phyloP scores from a whole-genome alignment of 1,140 invertebrate species.

The Ips nitidus region DNA sequence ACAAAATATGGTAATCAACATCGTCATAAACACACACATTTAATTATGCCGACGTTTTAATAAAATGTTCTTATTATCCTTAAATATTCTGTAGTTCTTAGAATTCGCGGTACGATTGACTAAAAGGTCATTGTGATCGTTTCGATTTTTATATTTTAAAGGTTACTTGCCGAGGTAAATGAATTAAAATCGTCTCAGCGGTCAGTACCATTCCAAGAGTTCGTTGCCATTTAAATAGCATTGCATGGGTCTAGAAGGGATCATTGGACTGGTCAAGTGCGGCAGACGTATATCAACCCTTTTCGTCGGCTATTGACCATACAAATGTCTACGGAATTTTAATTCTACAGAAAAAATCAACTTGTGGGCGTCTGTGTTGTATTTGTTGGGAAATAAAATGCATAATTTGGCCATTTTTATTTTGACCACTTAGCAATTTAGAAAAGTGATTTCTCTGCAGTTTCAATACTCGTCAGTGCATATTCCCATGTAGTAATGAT shows the following conservation, averaged over 20 bases:
- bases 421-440: too few species aligned
- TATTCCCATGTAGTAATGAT: too few species aligned
- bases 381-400: too few species aligned
- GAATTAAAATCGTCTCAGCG: slow-evolving; percentile 47
- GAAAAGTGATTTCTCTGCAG: too few species aligned
- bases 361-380: too few species aligned
- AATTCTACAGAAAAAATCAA: neutral
- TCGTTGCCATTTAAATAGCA: slow-evolving; percentile 41
- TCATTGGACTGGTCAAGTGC: slow-evolving; percentile 15
- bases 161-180: slow-evolving; percentile 49
- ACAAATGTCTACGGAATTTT: neutral
- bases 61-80: slow-evolving; percentile 2
- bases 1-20: neutral
- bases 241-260: slow-evolving; percentile 10
- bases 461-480: too few species aligned
- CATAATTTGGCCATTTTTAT: too few species aligned
- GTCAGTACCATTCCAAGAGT: slow-evolving; percentile 34
- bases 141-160: slow-evolving; percentile 48
- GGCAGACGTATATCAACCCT: slow-evolving; percentile 1
- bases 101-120: slow-evolving; percentile 38
- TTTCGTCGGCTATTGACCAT: neutral
- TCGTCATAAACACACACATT: neutral
- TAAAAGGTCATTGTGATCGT: slow-evolving; percentile 46
- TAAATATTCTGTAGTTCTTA: slow-evolving; percentile 35
- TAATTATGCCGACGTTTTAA: neutral